Percentiles rank a stretch among this genome's conserved stretches.
Evolutionary conservation across 2,888 invertebrate species (phyloP).

Genomic region (Microctonus aethiopoides): DNA sequence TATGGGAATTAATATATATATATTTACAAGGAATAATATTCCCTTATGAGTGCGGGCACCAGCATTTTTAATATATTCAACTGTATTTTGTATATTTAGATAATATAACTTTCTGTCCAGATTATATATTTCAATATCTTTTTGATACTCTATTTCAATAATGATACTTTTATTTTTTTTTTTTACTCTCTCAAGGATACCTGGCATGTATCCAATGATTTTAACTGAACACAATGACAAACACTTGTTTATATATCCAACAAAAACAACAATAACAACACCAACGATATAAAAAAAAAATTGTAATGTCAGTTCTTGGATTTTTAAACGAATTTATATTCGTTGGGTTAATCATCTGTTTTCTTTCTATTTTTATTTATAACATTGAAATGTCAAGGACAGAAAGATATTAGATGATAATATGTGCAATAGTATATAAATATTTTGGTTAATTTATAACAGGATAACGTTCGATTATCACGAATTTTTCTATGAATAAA

Average conservation of each 20-base stretch:
- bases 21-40: conserved; percentile 3
- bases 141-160: not conserved
- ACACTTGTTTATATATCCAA: not conserved
- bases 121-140: not conserved
- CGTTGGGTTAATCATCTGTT: too few species aligned
- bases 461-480: too few species aligned
- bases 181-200: not conserved
- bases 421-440: too few species aligned
- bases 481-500: too few species aligned
- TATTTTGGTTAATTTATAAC: too few species aligned
- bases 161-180: not conserved
- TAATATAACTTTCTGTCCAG: too few species aligned
- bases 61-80: too few species aligned
- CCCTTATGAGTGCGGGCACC: conserved; percentile 5
- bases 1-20: not conserved
- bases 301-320: too few species aligned
- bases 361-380: not conserved
- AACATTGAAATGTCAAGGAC: conserved; percentile 19
- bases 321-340: too few species aligned
- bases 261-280: too few species aligned
- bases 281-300: not conserved
- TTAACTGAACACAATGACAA: not conserved
- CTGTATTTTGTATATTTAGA: too few species aligned
- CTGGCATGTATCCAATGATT: not conserved
- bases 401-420: too few species aligned